phyloP scores from a whole-genome alignment of 2,113 vertebrate genomes.

The Cepphus grylle region DNA sequence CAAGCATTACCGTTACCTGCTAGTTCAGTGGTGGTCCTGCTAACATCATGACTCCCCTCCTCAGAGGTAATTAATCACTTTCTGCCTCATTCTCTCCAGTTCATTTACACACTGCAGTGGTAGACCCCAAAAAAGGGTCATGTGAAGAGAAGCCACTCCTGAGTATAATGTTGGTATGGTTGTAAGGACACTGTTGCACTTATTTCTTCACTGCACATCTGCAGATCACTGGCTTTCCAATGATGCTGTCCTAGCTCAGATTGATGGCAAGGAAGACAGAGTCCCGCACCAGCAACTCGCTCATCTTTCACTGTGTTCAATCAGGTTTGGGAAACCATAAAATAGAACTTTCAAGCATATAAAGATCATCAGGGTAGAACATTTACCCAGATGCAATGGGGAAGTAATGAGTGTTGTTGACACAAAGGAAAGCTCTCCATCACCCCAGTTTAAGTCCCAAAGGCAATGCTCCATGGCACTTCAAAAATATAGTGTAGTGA shows the following conservation, averaged over 20 bases:
- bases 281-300: not conserved
- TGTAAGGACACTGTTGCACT: not conserved
- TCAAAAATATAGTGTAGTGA: conserved; percentile 48
- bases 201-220: not conserved
- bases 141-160: not conserved
- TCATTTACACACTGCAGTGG: not conserved
- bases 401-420: not conserved
- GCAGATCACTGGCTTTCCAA: not conserved
- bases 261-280: not conserved
- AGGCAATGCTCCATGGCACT: conserved; percentile 27
- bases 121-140: not conserved
- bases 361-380: conserved; percentile 17
- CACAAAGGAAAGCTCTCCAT: conserved; percentile 46
- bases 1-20: not conserved
- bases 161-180: not conserved
- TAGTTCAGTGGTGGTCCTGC: not conserved
- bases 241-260: not conserved
- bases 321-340: conserved; percentile 26
- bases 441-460: conserved; percentile 27
- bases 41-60: not conserved
- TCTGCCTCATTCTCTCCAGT: not conserved
- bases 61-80: not conserved
- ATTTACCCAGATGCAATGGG: not conserved
- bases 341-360: conserved; percentile 21
- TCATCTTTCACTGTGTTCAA: conserved; percentile 21